These are phyloP conservation scores for Steinernema carpocapsae DNA, from an alignment of 2,888 invertebrate genomes.

Conservation along the genomic window DNA sequence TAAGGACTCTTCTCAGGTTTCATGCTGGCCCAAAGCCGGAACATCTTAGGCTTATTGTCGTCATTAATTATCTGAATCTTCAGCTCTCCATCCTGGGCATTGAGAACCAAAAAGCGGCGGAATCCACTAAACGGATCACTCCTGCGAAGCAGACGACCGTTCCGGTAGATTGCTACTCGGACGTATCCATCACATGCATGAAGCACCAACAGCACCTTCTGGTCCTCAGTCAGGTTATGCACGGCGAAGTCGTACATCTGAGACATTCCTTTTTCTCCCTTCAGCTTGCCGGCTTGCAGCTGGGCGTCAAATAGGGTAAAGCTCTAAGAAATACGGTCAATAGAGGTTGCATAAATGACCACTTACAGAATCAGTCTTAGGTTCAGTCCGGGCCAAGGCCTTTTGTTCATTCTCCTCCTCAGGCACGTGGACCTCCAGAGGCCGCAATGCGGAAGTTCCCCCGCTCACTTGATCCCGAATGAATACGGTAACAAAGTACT, in stretches of 20 bases:
- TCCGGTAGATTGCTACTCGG: slow-evolving; percentile 52
- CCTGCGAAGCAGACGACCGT: slow-evolving; percentile 51
- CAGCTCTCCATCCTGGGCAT: slow-evolving; percentile 51
- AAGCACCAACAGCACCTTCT: slow-evolving; percentile 53
- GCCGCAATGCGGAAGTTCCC: slow-evolving; percentile 50
- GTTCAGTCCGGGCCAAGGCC: no score
- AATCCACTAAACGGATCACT: slow-evolving; percentile 58
- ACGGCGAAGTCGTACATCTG: slow-evolving; percentile 47
- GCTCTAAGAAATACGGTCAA: neutral
- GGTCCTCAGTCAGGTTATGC: slow-evolving; percentile 30
- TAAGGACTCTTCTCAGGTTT: slow-evolving; percentile 53
- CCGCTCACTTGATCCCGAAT: slow-evolving; percentile 51
- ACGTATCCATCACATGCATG: slow-evolving; percentile 59
- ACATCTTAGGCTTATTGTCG: slow-evolving; percentile 47
- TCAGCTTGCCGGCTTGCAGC: slow-evolving; percentile 43
- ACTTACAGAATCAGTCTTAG: neutral
- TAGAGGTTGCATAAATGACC: neutral
- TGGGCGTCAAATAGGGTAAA: slow-evolving; percentile 37
- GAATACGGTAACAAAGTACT: slow-evolving; percentile 55
- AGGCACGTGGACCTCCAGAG: slow-evolving; percentile 45
- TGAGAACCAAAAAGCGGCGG: slow-evolving; percentile 54
- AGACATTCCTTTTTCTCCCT: slow-evolving; percentile 44
- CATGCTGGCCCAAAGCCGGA: slow-evolving; percentile 51
- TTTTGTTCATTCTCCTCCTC: slow-evolving; percentile 20
- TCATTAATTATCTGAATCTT: slow-evolving; percentile 59